These are phyloP conservation scores for Platynereis dumerilii DNA, from an alignment of 2,888 invertebrate species.

Conservation along the genomic window DNA sequence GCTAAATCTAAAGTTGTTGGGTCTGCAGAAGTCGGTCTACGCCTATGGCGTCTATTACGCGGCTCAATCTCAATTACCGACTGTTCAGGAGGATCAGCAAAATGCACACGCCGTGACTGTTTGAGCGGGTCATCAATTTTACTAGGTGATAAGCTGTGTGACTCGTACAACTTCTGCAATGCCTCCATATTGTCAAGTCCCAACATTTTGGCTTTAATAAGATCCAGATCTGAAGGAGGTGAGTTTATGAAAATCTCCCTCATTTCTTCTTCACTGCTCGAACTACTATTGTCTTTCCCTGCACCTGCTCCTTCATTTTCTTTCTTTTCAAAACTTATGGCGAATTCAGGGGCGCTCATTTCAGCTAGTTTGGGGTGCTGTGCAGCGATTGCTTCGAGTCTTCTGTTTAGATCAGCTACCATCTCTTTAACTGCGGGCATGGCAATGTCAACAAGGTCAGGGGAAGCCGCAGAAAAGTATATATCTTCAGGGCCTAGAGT, in stretches of 20 bases:
- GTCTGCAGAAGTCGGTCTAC: no score
- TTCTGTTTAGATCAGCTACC: conserved; percentile 34
- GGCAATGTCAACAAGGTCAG: conserved; percentile 33
- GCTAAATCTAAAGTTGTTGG: no score
- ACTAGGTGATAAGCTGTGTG: conserved; percentile 5
- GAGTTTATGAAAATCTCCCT: conserved; percentile 32
- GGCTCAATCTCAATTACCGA: conserved; percentile 40
- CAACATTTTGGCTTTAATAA: not conserved
- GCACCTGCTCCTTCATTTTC: conserved; percentile 3
- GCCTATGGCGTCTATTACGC: not conserved
- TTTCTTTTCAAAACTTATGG: conserved; percentile 21
- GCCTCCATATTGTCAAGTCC: not conserved
- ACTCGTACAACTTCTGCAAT: conserved; percentile 20
- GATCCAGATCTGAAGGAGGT: conserved; percentile 18
- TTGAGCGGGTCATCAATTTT: not conserved
- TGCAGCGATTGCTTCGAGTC: conserved; percentile 33
- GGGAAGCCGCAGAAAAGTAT: conserved; percentile 21
- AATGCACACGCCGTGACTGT: conserved; percentile 26
- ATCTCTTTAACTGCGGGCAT: conserved; percentile 36
- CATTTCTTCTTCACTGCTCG: conserved; percentile 8
- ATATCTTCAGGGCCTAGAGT: conserved; percentile 18
- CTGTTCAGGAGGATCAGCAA: conserved; percentile 38
- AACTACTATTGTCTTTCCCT: not conserved
- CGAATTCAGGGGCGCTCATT: conserved; percentile 28
- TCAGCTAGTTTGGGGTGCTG: conserved; percentile 28